Conservation (phyloP, 92 coral and sea anemone genomes). For the Actinernus sp. region DNA sequence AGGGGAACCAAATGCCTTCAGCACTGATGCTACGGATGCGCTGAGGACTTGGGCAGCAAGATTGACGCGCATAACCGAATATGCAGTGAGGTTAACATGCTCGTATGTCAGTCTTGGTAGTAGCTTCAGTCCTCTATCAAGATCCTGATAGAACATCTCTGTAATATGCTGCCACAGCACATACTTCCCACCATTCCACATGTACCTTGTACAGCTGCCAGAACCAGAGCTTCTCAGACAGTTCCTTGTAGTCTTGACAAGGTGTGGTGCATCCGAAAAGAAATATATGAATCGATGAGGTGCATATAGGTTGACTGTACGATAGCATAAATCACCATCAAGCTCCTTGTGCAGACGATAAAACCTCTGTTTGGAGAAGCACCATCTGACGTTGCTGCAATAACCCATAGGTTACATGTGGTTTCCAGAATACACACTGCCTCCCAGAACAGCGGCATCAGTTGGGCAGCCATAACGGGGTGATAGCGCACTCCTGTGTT, state of each 20-base stretch:
- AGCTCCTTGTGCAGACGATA: conserved; percentile 50
- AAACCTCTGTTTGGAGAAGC: conserved; percentile 75
- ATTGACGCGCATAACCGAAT: no score
- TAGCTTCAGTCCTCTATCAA: no score
- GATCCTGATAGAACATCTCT: no score
- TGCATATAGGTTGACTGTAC: conserved; percentile 53
- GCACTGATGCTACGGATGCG: no score
- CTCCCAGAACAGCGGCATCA: conserved; percentile 65
- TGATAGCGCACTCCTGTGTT: conserved; percentile 56
- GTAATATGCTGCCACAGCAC: no score
- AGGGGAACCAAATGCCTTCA: no score
- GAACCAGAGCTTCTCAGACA: conserved; percentile 68
- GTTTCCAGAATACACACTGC: conserved; percentile 60
- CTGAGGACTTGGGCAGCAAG: no score
- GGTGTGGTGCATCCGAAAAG: conserved; percentile 76
- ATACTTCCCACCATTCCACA: no score
- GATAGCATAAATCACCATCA: conserved; percentile 57
- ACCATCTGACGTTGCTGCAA: conserved; percentile 64
- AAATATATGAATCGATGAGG: conserved; percentile 60
- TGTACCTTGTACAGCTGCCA: no score
- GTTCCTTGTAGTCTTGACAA: conserved; percentile 75
- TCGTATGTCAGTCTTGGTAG: no score
- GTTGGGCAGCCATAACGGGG: conserved; percentile 61
- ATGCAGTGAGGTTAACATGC: no score
- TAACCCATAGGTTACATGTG: conserved; percentile 56